These are phyloP conservation scores for Myripristis murdjan DNA, from an alignment of 2,797 vertebrate species.

Conservation along the genomic window DNA sequence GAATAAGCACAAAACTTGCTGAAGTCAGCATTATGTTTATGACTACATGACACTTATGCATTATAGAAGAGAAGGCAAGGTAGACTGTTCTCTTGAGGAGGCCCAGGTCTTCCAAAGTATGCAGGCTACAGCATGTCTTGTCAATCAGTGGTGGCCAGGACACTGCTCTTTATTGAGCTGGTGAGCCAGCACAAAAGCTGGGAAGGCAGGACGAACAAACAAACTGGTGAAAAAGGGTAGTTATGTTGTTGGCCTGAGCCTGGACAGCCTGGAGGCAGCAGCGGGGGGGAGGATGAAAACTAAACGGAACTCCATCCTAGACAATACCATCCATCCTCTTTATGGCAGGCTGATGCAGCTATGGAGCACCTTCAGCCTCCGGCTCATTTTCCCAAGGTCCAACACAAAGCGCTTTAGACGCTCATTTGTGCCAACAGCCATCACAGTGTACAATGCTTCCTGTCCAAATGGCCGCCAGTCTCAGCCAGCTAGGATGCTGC, in stretches of 20 bases:
- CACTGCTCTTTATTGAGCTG: conserved; percentile 31
- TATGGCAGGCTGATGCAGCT: conserved; percentile 40
- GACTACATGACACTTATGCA: too few species aligned
- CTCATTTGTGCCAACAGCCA: conserved; percentile 32
- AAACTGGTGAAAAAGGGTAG: conserved; percentile 32
- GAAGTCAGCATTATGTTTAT: too few species aligned
- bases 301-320: conserved; percentile 53
- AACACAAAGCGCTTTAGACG: conserved; percentile 64
- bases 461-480: conserved; percentile 21
- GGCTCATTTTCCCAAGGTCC: conserved; percentile 65
- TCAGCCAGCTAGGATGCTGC: not conserved
- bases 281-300: conserved; percentile 25
- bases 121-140: too few species aligned
- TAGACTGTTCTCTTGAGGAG: not conserved
- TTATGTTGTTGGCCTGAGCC: not conserved
- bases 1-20: too few species aligned
- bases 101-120: too few species aligned
- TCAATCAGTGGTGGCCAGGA: conserved; percentile 25
- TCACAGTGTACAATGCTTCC: conserved; percentile 32
- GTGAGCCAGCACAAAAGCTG: conserved; percentile 2
- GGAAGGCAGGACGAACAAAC: conserved; percentile 49
- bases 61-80: not conserved
- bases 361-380: conserved; percentile 59
- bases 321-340: conserved; percentile 45
- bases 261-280: conserved; percentile 63